A percentile compares a stretch with the other conserved stretches of the same genome.
Evolutionary conservation across 1,140 invertebrate genomes (phyloP).

Genomic region (Littorina saxatilis): DNA sequence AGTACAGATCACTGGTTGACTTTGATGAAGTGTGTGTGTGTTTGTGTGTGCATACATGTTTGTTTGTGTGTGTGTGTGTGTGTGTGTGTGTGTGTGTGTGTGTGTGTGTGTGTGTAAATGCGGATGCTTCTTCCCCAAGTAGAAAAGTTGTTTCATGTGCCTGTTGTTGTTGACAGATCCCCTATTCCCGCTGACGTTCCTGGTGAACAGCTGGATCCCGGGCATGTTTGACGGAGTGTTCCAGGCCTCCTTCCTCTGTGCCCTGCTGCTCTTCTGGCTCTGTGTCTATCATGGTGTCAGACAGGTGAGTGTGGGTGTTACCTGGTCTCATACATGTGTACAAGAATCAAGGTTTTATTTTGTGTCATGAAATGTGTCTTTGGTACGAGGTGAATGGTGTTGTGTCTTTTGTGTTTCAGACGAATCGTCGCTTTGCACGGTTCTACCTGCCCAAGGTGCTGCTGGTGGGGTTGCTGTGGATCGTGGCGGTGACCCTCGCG

Average conservation of each 20-base stretch:
- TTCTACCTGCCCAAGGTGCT: constrained; percentile 96
- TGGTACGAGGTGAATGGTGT: too few relatives aligned
- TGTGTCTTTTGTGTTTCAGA: constrained; percentile 80
- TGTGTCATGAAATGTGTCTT: too few relatives aligned
- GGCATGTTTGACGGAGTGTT: constrained; percentile 92
- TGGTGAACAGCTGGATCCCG: constrained; percentile 92
- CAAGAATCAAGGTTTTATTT: too few relatives aligned
- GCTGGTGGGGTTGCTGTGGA: constrained; percentile 91
- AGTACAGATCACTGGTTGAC: background rate
- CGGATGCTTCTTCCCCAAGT: too few relatives aligned
- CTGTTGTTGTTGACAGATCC: constrained; percentile 83
- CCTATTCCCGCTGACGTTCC: constrained; percentile 92
- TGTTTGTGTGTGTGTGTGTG: too few relatives aligned
- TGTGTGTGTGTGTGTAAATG: background rate
- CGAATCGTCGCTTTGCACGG: constrained; percentile 87
- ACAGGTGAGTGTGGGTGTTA: constrained; percentile 82
- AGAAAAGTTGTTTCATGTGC: too few relatives aligned
- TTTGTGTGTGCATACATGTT: background rate
- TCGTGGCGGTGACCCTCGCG: constrained; percentile 88
- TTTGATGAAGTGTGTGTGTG: background rate
- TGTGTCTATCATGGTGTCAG: constrained; percentile 95
- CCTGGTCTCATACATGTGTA: too few relatives aligned
- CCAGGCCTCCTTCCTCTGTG: constrained; percentile 92
- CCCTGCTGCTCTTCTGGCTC: constrained; percentile 94
- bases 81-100: constrained; percentile 22